phyloP scores from a whole-genome alignment of 2,888 invertebrate genomes.

The Acheta domesticus region DNA sequence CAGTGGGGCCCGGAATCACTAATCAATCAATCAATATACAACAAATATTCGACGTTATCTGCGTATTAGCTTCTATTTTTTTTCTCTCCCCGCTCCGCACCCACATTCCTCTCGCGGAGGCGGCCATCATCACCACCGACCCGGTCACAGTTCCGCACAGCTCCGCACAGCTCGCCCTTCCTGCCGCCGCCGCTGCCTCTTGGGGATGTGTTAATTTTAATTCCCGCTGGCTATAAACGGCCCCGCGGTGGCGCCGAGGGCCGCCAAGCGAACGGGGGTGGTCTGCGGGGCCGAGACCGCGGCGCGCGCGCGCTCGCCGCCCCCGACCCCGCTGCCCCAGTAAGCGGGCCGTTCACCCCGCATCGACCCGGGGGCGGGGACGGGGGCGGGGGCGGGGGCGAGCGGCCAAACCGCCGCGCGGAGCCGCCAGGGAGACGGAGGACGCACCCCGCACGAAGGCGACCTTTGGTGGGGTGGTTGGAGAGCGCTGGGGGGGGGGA shows the following conservation, averaged over 20 bases:
- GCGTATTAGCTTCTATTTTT: too few relatives aligned
- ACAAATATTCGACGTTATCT: too few relatives aligned
- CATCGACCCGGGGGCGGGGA: background rate
- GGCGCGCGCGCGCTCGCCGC: too few relatives aligned
- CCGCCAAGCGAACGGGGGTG: background rate
- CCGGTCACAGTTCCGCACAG: background rate
- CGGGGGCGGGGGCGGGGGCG: too few relatives aligned
- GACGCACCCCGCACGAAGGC: background rate
- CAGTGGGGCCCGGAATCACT: too few relatives aligned
- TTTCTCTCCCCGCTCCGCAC: too few relatives aligned
- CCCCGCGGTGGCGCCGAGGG: background rate
- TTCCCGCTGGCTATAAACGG: conserved; percentile 18
- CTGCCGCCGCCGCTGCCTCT: too few relatives aligned
- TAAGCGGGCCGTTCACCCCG: background rate
- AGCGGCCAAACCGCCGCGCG: too few relatives aligned
- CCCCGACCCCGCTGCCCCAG: too few relatives aligned
- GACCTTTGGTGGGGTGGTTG: background rate
- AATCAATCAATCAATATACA: too few relatives aligned
- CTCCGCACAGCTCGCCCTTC: background rate
- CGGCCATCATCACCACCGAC: background rate
- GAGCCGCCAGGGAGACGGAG: too few relatives aligned
- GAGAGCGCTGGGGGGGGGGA: background rate
- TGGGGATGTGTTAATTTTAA: background rate
- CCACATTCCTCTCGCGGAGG: too few relatives aligned
- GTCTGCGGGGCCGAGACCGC: background rate